phyloP scores from a whole-genome alignment of 2,888 invertebrate genomes.

The Camponotus fellah region DNA sequence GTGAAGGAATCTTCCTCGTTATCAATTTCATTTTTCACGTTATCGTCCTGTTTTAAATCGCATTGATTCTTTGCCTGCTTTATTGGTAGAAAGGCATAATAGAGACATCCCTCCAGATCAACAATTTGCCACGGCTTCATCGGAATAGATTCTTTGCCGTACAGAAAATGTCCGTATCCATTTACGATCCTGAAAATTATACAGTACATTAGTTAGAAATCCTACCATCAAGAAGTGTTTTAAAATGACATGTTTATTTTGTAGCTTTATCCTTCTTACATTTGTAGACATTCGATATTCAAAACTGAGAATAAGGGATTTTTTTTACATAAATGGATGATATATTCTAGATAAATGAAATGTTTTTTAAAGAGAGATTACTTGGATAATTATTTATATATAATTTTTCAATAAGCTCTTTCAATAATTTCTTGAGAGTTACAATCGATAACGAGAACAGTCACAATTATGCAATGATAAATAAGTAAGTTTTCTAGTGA shows the following conservation, averaged over 20 bases:
- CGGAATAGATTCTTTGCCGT: constrained; percentile 76
- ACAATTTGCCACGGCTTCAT: constrained; percentile 81
- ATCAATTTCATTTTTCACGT: constrained; percentile 26
- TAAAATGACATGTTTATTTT: background rate
- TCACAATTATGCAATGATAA: constrained; percentile 2
- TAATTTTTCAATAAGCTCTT: constrained; percentile 18
- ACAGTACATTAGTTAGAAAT: constrained; percentile 67
- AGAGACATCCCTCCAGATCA: constrained; percentile 78
- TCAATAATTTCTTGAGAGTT: background rate
- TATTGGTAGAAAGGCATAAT: constrained; percentile 79
- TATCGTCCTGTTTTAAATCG: background rate
- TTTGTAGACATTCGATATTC: background rate
- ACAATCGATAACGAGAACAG: background rate
- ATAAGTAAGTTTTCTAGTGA: background rate
- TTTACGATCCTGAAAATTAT: constrained; percentile 74
- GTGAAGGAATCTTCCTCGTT: constrained; percentile 32
- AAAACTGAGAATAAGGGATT: background rate
- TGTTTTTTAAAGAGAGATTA: background rate
- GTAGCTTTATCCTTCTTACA: constrained; percentile 9
- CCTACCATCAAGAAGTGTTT: constrained; percentile 34
- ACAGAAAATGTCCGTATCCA: constrained; percentile 76
- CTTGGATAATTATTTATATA: constrained; percentile 39
- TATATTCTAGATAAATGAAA: constrained; percentile 21
- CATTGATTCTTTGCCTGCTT: constrained; percentile 48
- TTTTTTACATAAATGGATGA: constrained; percentile 10